Conservation (phyloP, 2,888 invertebrate genomes). For the Microplitis manilae region DNA sequence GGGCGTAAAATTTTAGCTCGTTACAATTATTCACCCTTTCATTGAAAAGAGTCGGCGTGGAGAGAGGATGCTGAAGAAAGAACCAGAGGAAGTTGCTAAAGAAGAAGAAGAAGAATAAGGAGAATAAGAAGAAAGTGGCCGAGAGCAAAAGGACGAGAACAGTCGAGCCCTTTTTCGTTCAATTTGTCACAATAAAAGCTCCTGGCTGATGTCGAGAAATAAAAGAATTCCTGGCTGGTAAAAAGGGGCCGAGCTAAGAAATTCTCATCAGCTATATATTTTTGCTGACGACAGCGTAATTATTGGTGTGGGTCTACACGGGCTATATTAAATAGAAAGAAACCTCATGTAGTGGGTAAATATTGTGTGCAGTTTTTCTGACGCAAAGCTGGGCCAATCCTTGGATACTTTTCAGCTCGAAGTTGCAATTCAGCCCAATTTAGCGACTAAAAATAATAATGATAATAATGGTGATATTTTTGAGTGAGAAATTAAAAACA, state of each 20-base stretch:
- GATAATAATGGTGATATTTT: background rate
- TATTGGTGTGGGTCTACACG: background rate
- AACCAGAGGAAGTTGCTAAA: slow-evolving; percentile 30
- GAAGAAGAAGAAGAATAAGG: slow-evolving; percentile 36
- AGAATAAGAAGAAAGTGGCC: background rate
- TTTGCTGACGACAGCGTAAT: slow-evolving; percentile 42
- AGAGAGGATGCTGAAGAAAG: slow-evolving; percentile 22
- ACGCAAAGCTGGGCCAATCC: no score
- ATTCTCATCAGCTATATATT: slow-evolving; percentile 31
- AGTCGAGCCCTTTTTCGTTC: slow-evolving; percentile 48
- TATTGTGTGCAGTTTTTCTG: no score
- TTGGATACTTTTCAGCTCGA: no score
- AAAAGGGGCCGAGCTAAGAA: slow-evolving; percentile 31
- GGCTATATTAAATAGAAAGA: no score
- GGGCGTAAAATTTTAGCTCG: slow-evolving; percentile 55
- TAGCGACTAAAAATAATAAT: background rate
- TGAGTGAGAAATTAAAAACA: slow-evolving; percentile 3
- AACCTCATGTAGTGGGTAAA: no score
- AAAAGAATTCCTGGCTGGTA: slow-evolving; percentile 17
- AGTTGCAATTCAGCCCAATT: background rate
- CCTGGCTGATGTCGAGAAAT: slow-evolving; percentile 33
- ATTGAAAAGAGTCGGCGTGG: slow-evolving; percentile 45
- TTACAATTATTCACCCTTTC: slow-evolving; percentile 66
- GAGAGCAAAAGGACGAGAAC: slow-evolving; percentile 18
- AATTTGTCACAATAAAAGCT: slow-evolving; percentile 62